Evolutionary conservation across 2,113 vertebrate genomes (phyloP).

Genomic region (Prinia subflava): DNA sequence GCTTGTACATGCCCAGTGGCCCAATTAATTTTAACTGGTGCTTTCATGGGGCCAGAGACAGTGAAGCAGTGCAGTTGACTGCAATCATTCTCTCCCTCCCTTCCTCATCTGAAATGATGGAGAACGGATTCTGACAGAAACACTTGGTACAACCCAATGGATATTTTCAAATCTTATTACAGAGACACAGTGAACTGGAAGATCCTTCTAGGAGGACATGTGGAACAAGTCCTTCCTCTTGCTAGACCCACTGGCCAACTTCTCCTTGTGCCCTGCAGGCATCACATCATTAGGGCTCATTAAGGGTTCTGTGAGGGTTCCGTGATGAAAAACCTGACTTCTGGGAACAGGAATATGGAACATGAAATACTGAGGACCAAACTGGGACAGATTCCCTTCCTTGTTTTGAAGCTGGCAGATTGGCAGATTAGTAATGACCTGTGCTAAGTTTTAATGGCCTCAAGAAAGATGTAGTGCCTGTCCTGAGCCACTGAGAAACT

Average conservation of each 20-base stretch:
- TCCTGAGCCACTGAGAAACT: neutral
- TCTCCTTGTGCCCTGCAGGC: neutral
- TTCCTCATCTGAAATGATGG: neutral
- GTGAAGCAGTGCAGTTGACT: neutral
- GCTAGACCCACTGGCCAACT: neutral
- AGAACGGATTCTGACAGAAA: neutral
- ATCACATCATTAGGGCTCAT: neutral
- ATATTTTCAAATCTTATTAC: neutral
- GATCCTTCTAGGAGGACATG: neutral
- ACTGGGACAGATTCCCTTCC: neutral
- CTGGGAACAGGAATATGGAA: neutral
- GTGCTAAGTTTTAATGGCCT: neutral
- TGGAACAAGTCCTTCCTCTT: neutral
- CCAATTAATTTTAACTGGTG: neutral
- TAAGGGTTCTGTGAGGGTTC: neutral
- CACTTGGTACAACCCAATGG: neutral
- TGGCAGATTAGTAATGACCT: neutral
- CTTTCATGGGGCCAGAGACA: neutral
- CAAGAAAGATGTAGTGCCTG: neutral
- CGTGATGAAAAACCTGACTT: neutral
- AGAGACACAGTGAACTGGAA: neutral
- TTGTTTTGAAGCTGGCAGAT: neutral
- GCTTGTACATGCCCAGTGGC: neutral
- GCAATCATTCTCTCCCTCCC: neutral
- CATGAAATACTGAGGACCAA: neutral